phyloP scores from a whole-genome alignment of 35 echinoderm and acorn worm genomes.

The Lytechinus variegatus region DNA sequence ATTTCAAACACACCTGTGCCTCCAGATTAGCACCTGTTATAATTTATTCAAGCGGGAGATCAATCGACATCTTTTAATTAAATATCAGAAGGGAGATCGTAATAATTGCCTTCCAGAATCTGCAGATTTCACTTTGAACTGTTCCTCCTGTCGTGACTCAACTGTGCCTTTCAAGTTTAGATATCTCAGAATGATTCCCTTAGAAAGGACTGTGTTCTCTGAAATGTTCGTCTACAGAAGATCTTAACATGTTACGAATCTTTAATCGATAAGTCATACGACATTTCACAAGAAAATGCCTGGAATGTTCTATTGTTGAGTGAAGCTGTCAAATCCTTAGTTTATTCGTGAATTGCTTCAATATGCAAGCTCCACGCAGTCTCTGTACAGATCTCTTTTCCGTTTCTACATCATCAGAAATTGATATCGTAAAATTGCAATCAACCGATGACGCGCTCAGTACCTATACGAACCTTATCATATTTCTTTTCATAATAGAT shows the following conservation, averaged over 20 bases:
- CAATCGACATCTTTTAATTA: background rate
- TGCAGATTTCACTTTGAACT: background rate
- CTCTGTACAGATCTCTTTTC: background rate
- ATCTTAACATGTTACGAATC: background rate
- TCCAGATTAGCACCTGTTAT: background rate
- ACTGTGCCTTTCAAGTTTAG: background rate
- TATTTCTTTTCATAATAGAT: background rate
- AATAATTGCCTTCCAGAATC: background rate
- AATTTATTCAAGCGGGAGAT: background rate
- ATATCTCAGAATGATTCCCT: background rate
- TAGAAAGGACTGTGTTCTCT: background rate
- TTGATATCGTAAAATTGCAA: background rate
- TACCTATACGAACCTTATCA: background rate
- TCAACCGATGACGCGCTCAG: background rate
- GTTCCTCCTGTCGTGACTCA: background rate
- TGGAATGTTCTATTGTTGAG: background rate
- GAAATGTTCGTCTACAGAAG: background rate
- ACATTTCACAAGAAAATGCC: background rate
- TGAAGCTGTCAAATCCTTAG: background rate
- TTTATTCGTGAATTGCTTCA: background rate
- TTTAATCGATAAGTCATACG: background rate
- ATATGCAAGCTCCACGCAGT: background rate
- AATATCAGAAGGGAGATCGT: background rate
- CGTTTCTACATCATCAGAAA: background rate
- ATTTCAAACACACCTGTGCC: background rate